These are phyloP conservation scores for Calephelis perditalis DNA, from an alignment of 2,888 invertebrate species.

Conservation along the genomic window DNA sequence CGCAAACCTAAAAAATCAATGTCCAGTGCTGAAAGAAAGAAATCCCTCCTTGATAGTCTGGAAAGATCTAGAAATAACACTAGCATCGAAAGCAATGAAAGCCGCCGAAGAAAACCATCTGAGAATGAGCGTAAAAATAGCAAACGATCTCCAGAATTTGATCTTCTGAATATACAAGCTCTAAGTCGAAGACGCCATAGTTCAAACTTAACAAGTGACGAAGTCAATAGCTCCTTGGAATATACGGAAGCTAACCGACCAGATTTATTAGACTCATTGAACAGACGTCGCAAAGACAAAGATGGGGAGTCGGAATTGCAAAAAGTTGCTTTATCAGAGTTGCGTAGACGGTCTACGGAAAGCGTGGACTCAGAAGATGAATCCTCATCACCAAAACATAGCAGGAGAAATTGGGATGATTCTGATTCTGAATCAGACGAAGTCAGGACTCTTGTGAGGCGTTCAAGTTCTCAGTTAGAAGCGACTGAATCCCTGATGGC, in stretches of 20 bases:
- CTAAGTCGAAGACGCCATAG: slow-evolving; percentile 64
- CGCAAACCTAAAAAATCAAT: slow-evolving; percentile 70
- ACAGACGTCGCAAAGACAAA: slow-evolving; percentile 50
- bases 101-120: slow-evolving; percentile 58
- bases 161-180: slow-evolving; percentile 62
- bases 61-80: slow-evolving; percentile 70
- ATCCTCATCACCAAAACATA: slow-evolving; percentile 59
- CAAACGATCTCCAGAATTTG: slow-evolving; percentile 69
- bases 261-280: slow-evolving; percentile 65
- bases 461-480: slow-evolving; percentile 80
- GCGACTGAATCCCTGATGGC: slow-evolving; percentile 79
- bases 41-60: slow-evolving; percentile 64
- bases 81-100: slow-evolving; percentile 69
- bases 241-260: slow-evolving; percentile 71
- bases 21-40: slow-evolving; percentile 73
- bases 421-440: slow-evolving; percentile 84
- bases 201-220: slow-evolving; percentile 71
- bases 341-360: slow-evolving; percentile 64
- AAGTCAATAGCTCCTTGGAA: slow-evolving; percentile 68
- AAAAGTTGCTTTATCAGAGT: slow-evolving; percentile 59
- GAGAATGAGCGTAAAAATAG: slow-evolving; percentile 58
- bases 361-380: slow-evolving; percentile 61
- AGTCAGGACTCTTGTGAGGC: slow-evolving; percentile 79
- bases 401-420: slow-evolving; percentile 51
- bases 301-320: slow-evolving; percentile 57